Evolutionary conservation across 2,113 vertebrate genomes (phyloP).

Genomic region (Pongo pygmaeus): DNA sequence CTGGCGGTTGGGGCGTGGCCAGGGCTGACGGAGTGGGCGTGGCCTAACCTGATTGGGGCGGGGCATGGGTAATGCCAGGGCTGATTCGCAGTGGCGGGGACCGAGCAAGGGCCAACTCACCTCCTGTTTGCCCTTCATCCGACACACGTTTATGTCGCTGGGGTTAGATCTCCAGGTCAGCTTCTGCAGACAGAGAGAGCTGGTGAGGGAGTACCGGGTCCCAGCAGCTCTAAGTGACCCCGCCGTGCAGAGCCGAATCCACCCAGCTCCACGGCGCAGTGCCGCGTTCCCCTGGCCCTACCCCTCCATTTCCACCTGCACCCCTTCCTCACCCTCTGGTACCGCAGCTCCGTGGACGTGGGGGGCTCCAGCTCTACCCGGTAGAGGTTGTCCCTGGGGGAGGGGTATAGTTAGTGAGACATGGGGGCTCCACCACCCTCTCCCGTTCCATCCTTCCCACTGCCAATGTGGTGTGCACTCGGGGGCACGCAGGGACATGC

Average conservation of each 20-base stretch:
- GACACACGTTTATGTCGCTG: constrained; percentile 95
- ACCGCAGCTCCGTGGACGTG: constrained; percentile 90
- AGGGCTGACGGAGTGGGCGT: too few species aligned
- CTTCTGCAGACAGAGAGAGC: constrained; percentile 83
- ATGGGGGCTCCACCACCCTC: background rate
- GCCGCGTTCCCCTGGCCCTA: background rate
- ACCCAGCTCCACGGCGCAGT: background rate
- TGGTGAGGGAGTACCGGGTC: background rate
- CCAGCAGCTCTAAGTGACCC: accelerated
- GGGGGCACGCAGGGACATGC: too few species aligned
- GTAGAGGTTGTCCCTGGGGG: constrained; percentile 93
- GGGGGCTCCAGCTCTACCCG: constrained; percentile 92
- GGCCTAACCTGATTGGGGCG: background rate
- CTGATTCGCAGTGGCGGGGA: accelerated
- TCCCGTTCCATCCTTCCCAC: background rate
- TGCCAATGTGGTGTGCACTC: too few species aligned
- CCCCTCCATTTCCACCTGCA: accelerated
- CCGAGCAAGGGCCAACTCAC: constrained; percentile 75
- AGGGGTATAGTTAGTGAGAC: background rate
- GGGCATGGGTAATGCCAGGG: background rate
- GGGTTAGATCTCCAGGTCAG: constrained; percentile 95
- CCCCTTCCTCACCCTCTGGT: constrained; percentile 90
- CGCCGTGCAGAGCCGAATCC: background rate
- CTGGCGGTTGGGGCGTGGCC: background rate
- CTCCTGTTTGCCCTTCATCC: constrained; percentile 98